These are phyloP conservation scores for Xiphias gladius DNA, from an alignment of 2,113 vertebrate genomes.

Conservation along the genomic window DNA sequence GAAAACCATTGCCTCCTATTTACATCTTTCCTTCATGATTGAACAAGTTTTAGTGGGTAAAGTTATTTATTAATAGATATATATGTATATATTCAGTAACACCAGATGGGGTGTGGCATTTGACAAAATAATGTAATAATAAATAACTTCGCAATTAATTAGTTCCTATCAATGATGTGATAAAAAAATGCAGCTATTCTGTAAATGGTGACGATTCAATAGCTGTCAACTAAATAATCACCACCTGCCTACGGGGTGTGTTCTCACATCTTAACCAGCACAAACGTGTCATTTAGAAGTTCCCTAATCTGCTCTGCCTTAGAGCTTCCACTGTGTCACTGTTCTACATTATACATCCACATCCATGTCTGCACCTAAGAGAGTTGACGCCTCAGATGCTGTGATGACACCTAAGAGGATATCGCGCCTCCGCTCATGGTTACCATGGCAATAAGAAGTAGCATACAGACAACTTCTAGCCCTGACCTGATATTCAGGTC, in stretches of 20 bases:
- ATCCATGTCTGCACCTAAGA: not conserved
- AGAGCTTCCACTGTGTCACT: not conserved
- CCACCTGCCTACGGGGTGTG: slow-evolving; percentile 5
- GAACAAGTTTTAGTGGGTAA: too few species aligned
- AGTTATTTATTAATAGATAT: too few species aligned
- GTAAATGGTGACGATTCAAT: not conserved
- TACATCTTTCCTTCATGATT: too few species aligned
- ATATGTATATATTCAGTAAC: too few species aligned
- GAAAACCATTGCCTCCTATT: too few species aligned
- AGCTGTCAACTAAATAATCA: slow-evolving; percentile 5
- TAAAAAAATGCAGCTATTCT: not conserved
- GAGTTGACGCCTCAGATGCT: slow-evolving; percentile 24
- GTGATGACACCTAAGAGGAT: slow-evolving; percentile 43
- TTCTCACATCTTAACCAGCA: slow-evolving; percentile 23
- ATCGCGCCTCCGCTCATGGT: slow-evolving; percentile 28
- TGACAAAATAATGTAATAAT: not conserved
- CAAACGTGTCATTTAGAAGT: slow-evolving; percentile 4
- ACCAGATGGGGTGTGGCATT: not conserved
- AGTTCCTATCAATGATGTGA: not conserved
- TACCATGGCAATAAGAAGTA: slow-evolving; percentile 34
- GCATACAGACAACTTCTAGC: slow-evolving; percentile 15
- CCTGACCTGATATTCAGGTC: slow-evolving; percentile 22
- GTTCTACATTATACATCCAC: not conserved
- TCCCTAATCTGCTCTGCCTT: not conserved
- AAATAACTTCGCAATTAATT: not conserved